phyloP scores from a whole-genome alignment of 2,797 vertebrate species.

The Thunnus albacares region DNA sequence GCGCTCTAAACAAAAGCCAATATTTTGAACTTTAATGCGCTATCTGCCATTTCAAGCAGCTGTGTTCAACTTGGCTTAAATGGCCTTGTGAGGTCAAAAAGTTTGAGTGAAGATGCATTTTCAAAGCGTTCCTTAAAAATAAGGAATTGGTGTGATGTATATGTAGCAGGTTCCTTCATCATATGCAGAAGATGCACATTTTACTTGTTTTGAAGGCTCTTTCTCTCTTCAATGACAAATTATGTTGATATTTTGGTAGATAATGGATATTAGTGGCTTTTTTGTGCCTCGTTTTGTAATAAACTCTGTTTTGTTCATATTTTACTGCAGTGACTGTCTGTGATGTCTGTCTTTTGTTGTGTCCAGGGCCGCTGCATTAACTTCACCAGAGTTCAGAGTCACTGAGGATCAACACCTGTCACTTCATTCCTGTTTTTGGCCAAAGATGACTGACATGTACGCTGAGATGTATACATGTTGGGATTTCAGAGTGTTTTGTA shows the following conservation, averaged over 20 bases:
- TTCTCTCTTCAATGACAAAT: not conserved
- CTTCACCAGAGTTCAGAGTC: constrained; percentile 83
- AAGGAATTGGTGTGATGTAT: not conserved
- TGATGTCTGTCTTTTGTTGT: constrained; percentile 9
- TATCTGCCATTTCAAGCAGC: not conserved
- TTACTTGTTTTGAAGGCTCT: not conserved
- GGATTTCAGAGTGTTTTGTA: constrained; percentile 53
- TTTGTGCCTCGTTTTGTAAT: not conserved
- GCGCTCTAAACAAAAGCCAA: not conserved
- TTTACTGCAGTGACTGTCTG: not conserved
- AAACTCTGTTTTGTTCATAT: not conserved
- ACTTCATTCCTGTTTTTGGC: constrained; percentile 16
- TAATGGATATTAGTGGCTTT: not conserved
- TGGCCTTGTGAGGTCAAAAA: not conserved
- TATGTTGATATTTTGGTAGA: not conserved
- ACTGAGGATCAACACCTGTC: constrained; percentile 53
- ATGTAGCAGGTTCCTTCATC: not conserved
- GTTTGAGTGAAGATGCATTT: not conserved
- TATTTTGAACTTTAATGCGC: not conserved
- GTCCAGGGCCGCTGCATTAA: constrained; percentile 86
- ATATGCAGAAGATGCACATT: too few relatives aligned
- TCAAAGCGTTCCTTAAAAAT: not conserved
- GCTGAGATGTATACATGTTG: not conserved
- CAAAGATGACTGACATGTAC: constrained; percentile 31
- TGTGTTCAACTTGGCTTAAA: not conserved